phyloP scores from a whole-genome alignment of 1,140 invertebrate species.

The Amphibalanus amphitrite region DNA sequence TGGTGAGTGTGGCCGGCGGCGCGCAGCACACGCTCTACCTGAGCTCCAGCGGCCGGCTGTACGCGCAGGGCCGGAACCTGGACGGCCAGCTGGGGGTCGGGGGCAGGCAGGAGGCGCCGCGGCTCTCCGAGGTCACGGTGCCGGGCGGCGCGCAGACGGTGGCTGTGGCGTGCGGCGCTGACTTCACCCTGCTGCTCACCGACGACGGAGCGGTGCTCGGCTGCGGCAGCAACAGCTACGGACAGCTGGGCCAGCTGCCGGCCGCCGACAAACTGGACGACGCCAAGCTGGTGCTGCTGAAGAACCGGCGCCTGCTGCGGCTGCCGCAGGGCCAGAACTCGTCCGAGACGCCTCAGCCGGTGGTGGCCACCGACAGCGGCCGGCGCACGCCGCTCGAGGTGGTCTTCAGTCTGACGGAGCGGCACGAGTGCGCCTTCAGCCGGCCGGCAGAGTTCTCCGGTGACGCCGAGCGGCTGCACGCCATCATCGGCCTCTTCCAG shows the following conservation, averaged over 20 bases:
- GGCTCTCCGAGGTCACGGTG: conserved; percentile 23
- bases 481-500: background rate
- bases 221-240: conserved; percentile 43
- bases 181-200: conserved; percentile 49
- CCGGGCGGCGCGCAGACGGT: conserved; percentile 27
- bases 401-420: background rate
- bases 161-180: conserved; percentile 43
- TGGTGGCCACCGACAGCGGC: background rate
- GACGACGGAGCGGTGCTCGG: conserved; percentile 35
- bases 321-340: background rate
- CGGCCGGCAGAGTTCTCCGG: background rate
- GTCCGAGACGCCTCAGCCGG: background rate
- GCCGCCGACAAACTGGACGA: background rate
- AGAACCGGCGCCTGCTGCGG: background rate
- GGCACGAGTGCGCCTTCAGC: background rate
- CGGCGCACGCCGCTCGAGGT: background rate
- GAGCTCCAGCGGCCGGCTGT: conserved; percentile 42
- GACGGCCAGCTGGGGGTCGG: conserved; percentile 46
- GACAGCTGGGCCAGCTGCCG: conserved; percentile 27
- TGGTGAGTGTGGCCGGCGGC: conserved; percentile 38
- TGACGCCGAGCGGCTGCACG: background rate
- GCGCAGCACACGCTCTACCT: conserved; percentile 47
- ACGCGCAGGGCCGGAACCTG: conserved; percentile 48
- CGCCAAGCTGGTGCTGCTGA: background rate
- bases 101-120: conserved; percentile 14